phyloP scores from a whole-genome alignment of 2,888 invertebrate species.

The Arge pagana region DNA sequence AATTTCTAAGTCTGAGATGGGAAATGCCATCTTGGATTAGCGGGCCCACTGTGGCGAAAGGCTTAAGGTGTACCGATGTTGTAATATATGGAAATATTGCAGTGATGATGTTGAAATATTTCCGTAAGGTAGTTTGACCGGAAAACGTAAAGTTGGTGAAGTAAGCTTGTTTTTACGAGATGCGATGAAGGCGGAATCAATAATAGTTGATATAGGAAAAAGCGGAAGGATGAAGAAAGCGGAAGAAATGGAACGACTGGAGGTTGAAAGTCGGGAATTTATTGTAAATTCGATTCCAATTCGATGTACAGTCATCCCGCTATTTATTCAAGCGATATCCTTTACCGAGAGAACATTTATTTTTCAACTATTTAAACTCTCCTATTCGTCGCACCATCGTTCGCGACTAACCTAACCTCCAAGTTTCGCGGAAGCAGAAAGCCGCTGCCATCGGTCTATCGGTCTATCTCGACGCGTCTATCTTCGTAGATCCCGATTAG shows the following conservation, averaged over 20 bases:
- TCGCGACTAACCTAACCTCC: no score
- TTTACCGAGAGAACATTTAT: constrained; percentile 1
- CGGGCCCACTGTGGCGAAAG: not conserved
- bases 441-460: no score
- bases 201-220: not conserved
- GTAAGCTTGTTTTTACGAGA: no score
- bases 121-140: not conserved
- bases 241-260: constrained; percentile 1
- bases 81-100: not conserved
- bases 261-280: constrained; percentile 10
- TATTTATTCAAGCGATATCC: constrained; percentile 14
- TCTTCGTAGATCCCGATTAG: no score
- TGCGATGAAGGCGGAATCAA: not conserved
- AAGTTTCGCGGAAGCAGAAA: no score
- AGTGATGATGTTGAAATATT: no score
- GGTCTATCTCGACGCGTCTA: no score
- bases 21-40: not conserved
- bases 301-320: constrained; percentile 1
- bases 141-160: not conserved
- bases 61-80: not conserved
- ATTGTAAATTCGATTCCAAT: constrained; percentile 6
- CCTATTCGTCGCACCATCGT: no score
- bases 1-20: not conserved
- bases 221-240: not conserved
- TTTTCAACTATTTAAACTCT: constrained; percentile 12